Evolutionary conservation across 92 coral and sea anemone genomes (phyloP), one percentile per base, ranked within the genome.

Genomic region (Actinostola sp.): DNA sequence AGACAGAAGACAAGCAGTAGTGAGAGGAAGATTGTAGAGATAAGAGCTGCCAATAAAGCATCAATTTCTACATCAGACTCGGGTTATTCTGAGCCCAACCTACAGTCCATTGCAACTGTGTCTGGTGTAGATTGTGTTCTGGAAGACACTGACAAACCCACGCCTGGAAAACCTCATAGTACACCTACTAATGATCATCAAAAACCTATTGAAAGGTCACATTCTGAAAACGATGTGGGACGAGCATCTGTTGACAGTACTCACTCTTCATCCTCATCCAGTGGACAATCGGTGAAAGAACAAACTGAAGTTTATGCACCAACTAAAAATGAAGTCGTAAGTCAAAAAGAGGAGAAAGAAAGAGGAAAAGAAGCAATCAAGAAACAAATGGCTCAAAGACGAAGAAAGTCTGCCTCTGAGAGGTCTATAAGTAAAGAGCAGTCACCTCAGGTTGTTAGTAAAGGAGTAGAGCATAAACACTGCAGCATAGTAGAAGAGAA

Each of bases 61-160:
- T 63, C 66, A 14, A 17, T 77, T n/a, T 70, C 77, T 21, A 85
- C 82, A 42, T 76, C 92, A 12, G 95, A 95, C 75, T 95, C 95
- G 0, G 91, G 90, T 0, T 88, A 79, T 44, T 26, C 74, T 51
- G 92, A 91, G 3, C 71, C 88, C 36, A 85, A 76, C 51, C 73
- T 89, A 14, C 85, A 83, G 70, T 73, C 85, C 17, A 76, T 90
- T 44, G 92, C 97, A 13, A 90, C 97, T 48, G 85, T 84, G 2
- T 90, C 97, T 38, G 97, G 84, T 9, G 92, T 90, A 20, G 87
- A 90, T 25, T 90, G 97, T 72, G 71, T 90, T n/a, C 5, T 90
- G 53, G 86, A 76, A 13, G 92, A 67, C 6, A 72, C 63, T 3
- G 30, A 55, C 4, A 72, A 81, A 64, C 65, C 78, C 51, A 36